Percentiles rank a stretch among this genome's conserved stretches.
Conservation (phyloP, 2,113 vertebrate species). For the Accipiter cooperii region DNA sequence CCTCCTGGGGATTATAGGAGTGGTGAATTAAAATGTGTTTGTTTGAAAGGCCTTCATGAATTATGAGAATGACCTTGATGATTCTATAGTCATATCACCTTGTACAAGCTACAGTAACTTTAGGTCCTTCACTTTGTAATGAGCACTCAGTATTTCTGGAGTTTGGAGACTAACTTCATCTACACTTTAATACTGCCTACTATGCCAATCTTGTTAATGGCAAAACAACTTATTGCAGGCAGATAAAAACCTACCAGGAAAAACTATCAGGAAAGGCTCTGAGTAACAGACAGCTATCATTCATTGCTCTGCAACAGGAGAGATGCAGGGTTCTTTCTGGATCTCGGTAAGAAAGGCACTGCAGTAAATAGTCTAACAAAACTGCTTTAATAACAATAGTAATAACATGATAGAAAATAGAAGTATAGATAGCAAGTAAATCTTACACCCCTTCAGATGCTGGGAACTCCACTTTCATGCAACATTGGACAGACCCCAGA, state of each 20-base stretch:
- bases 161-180: background rate
- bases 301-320: background rate
- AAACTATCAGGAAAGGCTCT: background rate
- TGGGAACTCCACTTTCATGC: background rate
- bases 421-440: background rate
- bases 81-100: background rate
- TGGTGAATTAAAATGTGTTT: background rate
- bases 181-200: background rate
- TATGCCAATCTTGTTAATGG: background rate
- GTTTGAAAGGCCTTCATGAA: background rate
- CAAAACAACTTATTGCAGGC: background rate
- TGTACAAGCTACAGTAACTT: background rate
- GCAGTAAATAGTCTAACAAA: background rate
- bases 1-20: background rate
- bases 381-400: background rate
- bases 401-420: background rate
- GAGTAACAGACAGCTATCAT: background rate
- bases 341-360: background rate
- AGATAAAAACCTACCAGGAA: background rate
- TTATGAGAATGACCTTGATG: background rate
- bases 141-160: background rate
- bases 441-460: background rate
- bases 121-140: background rate
- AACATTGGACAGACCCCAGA: background rate
- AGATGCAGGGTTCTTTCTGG: background rate